Conservation (phyloP, 2,888 invertebrate genomes). For the Parasteatoda lunata region DNA sequence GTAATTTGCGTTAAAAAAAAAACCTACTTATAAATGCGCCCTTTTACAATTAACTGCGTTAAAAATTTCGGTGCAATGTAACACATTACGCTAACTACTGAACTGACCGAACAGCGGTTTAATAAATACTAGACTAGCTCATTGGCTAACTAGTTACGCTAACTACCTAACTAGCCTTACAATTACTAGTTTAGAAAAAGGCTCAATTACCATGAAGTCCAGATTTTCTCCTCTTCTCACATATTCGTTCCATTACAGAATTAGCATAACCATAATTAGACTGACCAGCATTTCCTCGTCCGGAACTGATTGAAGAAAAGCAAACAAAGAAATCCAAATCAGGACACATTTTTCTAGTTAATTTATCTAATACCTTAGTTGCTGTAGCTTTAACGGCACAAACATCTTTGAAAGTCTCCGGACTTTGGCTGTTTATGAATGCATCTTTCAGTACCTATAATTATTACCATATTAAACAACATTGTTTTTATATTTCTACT, state of each 20-base stretch:
- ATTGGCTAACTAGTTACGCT: too few relatives aligned
- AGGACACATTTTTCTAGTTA: slow-evolving; percentile 85
- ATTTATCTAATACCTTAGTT: slow-evolving; percentile 86
- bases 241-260: slow-evolving; percentile 96
- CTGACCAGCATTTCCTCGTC: slow-evolving; percentile 96
- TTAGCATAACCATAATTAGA: slow-evolving; percentile 95
- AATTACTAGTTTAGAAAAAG: too few relatives aligned
- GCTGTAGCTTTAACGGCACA: slow-evolving; percentile 88
- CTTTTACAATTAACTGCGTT: too few relatives aligned
- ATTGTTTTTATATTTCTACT: neutral
- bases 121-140: too few relatives aligned
- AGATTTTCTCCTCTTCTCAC: slow-evolving; percentile 86
- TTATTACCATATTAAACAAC: neutral
- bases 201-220: slow-evolving; percentile 82
- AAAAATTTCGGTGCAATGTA: too few relatives aligned
- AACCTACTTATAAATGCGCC: too few relatives aligned
- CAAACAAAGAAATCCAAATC: slow-evolving; percentile 91
- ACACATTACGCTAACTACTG: too few relatives aligned
- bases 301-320: slow-evolving; percentile 97
- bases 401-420: slow-evolving; percentile 85
- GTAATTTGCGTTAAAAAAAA: too few relatives aligned
- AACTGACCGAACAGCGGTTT: too few relatives aligned
- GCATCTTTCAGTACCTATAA: slow-evolving; percentile 84
- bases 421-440: slow-evolving; percentile 87
- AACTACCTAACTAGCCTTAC: too few relatives aligned